Conservation (phyloP, 2,797 vertebrate genomes). For the Coluber constrictor region DNA sequence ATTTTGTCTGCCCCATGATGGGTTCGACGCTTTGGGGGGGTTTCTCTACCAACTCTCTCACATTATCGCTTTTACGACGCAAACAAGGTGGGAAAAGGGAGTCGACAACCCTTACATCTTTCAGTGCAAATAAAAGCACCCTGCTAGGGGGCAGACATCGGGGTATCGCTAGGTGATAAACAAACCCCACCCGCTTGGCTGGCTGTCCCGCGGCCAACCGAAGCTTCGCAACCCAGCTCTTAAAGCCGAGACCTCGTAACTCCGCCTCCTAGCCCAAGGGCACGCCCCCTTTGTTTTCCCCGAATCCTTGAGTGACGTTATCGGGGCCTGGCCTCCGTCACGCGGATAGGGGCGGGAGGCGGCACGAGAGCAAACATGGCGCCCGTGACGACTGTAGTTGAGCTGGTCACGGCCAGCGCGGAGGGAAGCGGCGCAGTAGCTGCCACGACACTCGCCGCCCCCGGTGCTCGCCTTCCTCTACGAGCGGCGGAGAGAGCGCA, state of each 20-base stretch:
- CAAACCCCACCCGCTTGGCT: no score
- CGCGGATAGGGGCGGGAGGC: neutral
- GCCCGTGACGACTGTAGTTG: neutral
- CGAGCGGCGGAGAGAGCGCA: slow-evolving; percentile 24
- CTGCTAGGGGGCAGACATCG: neutral
- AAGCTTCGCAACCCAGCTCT: neutral
- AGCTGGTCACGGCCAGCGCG: neutral
- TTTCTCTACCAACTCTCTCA: neutral
- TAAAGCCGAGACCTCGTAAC: neutral
- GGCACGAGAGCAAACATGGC: slow-evolving; percentile 36
- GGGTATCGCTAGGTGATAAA: no score
- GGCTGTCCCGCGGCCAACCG: no score
- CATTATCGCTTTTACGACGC: neutral
- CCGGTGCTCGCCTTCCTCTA: slow-evolving; percentile 9
- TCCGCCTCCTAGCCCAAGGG: neutral
- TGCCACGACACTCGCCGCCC: neutral
- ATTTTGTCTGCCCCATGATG: neutral
- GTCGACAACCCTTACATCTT: neutral
- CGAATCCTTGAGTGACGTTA: neutral
- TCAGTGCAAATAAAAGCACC: neutral
- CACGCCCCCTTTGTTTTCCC: neutral
- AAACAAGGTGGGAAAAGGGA: neutral
- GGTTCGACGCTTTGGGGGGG: neutral
- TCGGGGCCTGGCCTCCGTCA: neutral
- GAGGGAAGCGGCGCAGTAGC: neutral